phyloP scores from a whole-genome alignment of 2,113 vertebrate genomes.

The Corythornis madagascariensis region DNA sequence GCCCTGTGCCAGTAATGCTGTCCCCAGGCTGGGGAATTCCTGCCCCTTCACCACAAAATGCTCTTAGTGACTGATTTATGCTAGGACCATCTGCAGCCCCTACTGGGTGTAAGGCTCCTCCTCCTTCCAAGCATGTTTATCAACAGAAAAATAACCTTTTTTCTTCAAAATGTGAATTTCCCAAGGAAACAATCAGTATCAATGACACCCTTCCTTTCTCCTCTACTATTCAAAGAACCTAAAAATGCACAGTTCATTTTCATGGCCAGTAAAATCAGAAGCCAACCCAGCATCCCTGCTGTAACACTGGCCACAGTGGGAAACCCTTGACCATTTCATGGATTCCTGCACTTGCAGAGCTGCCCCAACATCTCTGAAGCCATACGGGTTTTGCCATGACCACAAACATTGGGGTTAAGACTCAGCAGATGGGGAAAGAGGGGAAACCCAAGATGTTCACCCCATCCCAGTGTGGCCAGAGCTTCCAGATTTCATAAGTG shows the following conservation, averaged over 20 bases:
- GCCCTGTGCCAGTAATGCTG: fast-evolving
- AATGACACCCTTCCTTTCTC: not conserved
- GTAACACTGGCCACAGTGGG: not conserved
- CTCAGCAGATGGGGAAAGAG: not conserved
- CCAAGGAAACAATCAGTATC: not conserved
- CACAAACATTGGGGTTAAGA: fast-evolving
- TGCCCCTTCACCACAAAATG: not conserved
- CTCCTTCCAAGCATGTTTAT: not conserved
- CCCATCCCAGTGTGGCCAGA: not conserved
- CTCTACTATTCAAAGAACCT: not conserved
- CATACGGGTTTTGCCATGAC: fast-evolving
- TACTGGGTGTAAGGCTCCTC: not conserved
- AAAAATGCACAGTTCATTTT: not conserved
- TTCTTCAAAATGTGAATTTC: not conserved
- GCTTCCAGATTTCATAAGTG: not conserved
- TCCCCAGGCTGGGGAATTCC: not conserved
- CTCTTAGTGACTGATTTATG: not conserved
- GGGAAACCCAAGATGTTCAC: not conserved
- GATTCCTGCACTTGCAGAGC: not conserved
- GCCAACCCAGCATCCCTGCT: not conserved
- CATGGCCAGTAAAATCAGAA: not conserved
- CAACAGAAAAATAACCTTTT: not conserved
- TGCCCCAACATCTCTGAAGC: fast-evolving
- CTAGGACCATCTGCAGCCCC: not conserved
- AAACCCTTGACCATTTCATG: not conserved